phyloP scores from a whole-genome alignment of 92 coral and sea anemone genomes.

The Parazoanthus darwini region DNA sequence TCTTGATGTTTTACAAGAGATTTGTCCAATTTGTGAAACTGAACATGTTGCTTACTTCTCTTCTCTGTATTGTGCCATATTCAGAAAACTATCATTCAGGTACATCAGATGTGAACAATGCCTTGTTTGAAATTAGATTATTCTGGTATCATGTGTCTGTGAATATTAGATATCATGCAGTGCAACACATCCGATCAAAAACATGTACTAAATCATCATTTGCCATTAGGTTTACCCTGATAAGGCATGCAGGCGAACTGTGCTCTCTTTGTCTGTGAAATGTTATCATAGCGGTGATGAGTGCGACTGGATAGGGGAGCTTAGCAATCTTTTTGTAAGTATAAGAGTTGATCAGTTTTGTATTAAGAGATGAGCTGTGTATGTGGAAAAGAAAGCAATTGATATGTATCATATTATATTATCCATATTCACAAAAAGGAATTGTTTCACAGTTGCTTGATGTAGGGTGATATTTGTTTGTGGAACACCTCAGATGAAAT shows the following conservation, averaged over 20 bases:
- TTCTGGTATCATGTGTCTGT: conserved; percentile 17
- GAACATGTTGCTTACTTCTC: neutral
- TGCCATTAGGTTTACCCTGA: conserved; percentile 89
- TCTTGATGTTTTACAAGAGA: neutral
- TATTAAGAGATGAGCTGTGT: too few relatives aligned
- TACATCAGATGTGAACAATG: neutral
- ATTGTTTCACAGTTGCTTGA: neutral
- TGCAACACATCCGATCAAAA: neutral
- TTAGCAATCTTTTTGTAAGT: conserved; percentile 90
- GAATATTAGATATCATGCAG: conserved; percentile 1
- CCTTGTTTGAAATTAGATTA: neutral
- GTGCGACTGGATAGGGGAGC: conserved; percentile 98
- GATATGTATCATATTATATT: neutral
- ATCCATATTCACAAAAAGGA: neutral
- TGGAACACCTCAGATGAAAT: neutral
- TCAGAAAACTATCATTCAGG: neutral
- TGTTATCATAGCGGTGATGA: conserved; percentile 89
- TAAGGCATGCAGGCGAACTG: conserved; percentile 96
- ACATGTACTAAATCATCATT: neutral
- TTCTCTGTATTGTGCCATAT: neutral
- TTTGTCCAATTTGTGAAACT: neutral
- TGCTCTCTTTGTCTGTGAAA: conserved; percentile 80
- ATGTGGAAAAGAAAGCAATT: neutral
- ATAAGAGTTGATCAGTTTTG: neutral
- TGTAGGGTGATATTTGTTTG: neutral